phyloP scores from a whole-genome alignment of 2,888 invertebrate species.

The Tyria jacobaeae region DNA sequence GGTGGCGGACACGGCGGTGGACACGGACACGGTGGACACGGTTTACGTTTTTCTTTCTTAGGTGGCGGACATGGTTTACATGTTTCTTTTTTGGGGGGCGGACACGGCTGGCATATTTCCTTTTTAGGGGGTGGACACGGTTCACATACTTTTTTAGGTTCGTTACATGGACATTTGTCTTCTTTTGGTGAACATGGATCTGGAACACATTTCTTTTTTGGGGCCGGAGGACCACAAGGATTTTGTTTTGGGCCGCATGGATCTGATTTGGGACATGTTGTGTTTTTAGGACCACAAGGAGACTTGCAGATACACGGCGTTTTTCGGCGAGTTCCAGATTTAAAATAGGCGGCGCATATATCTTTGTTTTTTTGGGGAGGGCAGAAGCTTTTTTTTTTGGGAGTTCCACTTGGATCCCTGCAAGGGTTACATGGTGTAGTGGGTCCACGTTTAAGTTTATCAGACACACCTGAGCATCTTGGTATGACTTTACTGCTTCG shows the following conservation, averaged over 20 bases:
- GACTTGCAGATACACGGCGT: background rate
- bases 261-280: background rate
- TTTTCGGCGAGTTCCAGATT: background rate
- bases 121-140: conserved; percentile 9
- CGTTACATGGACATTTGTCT: background rate
- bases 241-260: conserved; percentile 7
- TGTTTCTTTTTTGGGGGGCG: background rate
- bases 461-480: background rate
- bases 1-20: no score
- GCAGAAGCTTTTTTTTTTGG: background rate
- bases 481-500: background rate
- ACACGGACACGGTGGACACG: no score
- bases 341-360: background rate
- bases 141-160: background rate
- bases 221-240: background rate
- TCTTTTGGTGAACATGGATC: conserved; percentile 8
- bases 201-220: background rate
- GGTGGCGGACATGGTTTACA: no score
- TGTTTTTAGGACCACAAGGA: conserved; percentile 1
- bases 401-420: background rate
- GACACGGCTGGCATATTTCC: background rate
- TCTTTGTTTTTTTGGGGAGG: background rate
- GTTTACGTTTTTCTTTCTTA: no score
- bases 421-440: background rate
- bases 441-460: conserved; percentile 1